Conservation (phyloP, 2,888 invertebrate genomes). For the Crepidodera aurea region DNA sequence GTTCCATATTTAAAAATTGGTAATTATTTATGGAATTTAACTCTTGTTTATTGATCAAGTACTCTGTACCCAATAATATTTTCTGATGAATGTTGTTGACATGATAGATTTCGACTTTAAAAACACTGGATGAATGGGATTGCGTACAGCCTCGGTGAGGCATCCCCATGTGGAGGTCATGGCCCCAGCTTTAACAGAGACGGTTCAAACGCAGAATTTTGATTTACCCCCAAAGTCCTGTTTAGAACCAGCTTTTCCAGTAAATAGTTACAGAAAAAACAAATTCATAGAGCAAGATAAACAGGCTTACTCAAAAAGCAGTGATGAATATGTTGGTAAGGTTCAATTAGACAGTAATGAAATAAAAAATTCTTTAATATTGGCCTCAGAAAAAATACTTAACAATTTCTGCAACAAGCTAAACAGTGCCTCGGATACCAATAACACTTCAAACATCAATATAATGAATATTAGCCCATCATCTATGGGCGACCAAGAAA, state of each 20-base stretch:
- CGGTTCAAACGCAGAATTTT: conserved; percentile 64
- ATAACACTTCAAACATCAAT: conserved; percentile 47
- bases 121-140: conserved; percentile 64
- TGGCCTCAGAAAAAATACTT: conserved; percentile 51
- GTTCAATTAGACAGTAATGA: conserved; percentile 43
- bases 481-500: conserved; percentile 67
- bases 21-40: conserved; percentile 41
- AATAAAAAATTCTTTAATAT: conserved; percentile 26
- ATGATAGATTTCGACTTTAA: conserved; percentile 50
- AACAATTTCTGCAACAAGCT: conserved; percentile 44
- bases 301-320: conserved; percentile 38
- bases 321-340: conserved; percentile 39
- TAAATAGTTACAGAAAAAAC: conserved; percentile 51
- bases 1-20: conserved; percentile 32
- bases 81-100: conserved; percentile 45
- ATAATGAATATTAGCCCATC: conserved; percentile 65
- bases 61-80: conserved; percentile 36
- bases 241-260: conserved; percentile 52
- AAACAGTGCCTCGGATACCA: conserved; percentile 53
- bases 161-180: conserved; percentile 78
- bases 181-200: conserved; percentile 94
- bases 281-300: conserved; percentile 44
- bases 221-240: conserved; percentile 57
- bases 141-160: conserved; percentile 65
- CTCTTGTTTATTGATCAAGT: conserved; percentile 46